Evolutionary conservation across 1,140 invertebrate genomes (phyloP).

Genomic region (Platyscapa corneri): DNA sequence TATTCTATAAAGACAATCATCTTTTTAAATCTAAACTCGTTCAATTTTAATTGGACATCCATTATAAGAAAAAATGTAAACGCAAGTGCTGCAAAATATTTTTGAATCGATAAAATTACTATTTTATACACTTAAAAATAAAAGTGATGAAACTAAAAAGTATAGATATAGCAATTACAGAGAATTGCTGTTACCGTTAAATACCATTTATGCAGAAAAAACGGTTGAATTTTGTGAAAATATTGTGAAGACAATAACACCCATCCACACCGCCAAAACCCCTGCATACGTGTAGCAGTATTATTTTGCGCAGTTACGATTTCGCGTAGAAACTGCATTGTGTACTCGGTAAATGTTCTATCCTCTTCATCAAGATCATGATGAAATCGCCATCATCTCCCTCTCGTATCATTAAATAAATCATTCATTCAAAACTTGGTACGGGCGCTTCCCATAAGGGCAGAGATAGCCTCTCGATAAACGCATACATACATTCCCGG

Average conservation of each 20-base stretch:
- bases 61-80: too few relatives aligned
- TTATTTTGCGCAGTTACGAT: neutral
- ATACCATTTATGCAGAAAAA: neutral
- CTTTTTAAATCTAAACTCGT: too few relatives aligned
- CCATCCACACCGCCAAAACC: neutral
- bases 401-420: conserved; percentile 12
- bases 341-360: neutral
- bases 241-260: neutral
- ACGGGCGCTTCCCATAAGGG: neutral
- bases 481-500: neutral
- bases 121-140: too few relatives aligned
- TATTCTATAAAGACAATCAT: too few relatives aligned
- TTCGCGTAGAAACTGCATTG: neutral
- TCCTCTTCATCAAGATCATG: neutral
- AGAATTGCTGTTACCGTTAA: too few relatives aligned
- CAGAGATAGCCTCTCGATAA: conserved; percentile 26
- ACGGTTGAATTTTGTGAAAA: neutral
- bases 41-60: too few relatives aligned
- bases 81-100: too few relatives aligned
- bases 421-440: conserved; percentile 29
- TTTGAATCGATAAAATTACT: too few relatives aligned
- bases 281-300: neutral
- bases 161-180: too few relatives aligned
- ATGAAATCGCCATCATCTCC: neutral
- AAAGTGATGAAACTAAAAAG: too few relatives aligned